Percentiles rank a stretch among this genome's conserved stretches.
These are phyloP conservation scores for Tetragonula carbonaria DNA, from an alignment of 2,888 invertebrate genomes.

Conservation along the genomic window DNA sequence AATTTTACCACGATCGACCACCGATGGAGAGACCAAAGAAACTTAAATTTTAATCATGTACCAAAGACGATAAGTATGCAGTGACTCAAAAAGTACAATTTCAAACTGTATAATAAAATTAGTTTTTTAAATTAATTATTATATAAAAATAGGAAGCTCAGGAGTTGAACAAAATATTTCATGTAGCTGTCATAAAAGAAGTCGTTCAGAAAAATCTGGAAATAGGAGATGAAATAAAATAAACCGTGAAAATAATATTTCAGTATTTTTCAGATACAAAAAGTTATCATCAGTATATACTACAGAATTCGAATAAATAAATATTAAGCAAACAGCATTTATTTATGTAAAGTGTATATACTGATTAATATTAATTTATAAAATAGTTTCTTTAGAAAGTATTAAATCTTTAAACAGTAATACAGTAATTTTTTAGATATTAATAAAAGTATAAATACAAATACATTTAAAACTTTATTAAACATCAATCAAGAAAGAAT, in stretches of 20 bases:
- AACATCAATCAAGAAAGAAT: no score
- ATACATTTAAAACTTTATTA: no score
- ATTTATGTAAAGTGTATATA: background rate
- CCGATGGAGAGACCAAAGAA: background rate
- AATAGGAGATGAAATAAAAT: background rate
- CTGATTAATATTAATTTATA: background rate
- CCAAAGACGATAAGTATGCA: background rate
- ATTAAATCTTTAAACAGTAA: no score
- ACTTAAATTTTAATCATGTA: background rate
- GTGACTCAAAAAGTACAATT: background rate
- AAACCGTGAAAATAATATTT: background rate
- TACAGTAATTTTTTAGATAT: no score
- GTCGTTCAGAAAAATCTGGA: background rate
- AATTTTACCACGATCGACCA: no score
- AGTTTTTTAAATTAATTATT: background rate
- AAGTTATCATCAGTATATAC: no score
- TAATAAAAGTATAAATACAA: no score
- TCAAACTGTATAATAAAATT: background rate
- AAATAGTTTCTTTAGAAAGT: background rate
- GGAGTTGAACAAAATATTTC: background rate
- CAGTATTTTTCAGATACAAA: background rate
- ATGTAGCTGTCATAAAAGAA: background rate
- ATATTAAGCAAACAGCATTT: background rate
- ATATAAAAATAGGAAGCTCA: background rate
- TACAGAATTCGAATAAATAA: background rate